Conservation (phyloP, 2,113 vertebrate genomes). For the Toxotes jaculatrix region DNA sequence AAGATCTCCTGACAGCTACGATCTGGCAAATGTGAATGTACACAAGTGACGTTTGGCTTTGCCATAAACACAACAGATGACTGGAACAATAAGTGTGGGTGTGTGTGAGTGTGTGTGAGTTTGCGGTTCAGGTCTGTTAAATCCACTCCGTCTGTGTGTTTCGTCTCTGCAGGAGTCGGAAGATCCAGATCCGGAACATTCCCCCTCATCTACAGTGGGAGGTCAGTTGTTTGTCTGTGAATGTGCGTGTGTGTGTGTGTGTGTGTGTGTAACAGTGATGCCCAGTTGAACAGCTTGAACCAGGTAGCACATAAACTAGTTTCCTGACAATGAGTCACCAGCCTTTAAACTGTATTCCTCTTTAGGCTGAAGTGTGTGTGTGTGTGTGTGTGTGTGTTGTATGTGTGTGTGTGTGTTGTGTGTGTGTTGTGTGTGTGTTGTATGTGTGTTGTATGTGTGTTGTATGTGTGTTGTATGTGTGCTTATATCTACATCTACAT, state of each 20-base stretch:
- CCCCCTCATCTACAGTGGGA: slow-evolving; percentile 96
- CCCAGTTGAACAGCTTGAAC: slow-evolving; percentile 51
- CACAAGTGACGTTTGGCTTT: slow-evolving; percentile 10
- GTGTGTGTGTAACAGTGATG: slow-evolving; percentile 37
- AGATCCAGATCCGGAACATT: slow-evolving; percentile 97
- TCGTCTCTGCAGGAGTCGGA: slow-evolving; percentile 91
- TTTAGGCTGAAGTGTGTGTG: slow-evolving; percentile 18
- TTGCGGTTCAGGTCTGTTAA: slow-evolving; percentile 75
- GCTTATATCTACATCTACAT: neutral
- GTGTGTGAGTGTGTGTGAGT: slow-evolving; percentile 2
- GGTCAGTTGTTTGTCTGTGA: slow-evolving; percentile 84
- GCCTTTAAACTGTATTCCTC: slow-evolving; percentile 31
- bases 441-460: too few relatives aligned
- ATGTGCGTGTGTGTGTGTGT: slow-evolving; percentile 23
- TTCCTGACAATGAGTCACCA: slow-evolving; percentile 68
- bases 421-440: too few relatives aligned
- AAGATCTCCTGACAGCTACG: slow-evolving; percentile 9
- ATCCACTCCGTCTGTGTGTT: slow-evolving; percentile 69
- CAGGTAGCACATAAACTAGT: slow-evolving; percentile 69
- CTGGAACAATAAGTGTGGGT: slow-evolving; percentile 29
- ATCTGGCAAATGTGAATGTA: neutral
- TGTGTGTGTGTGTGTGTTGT: slow-evolving; percentile 20
- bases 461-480: neutral
- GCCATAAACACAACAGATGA: slow-evolving; percentile 59
- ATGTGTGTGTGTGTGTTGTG: slow-evolving; percentile 34